A percentile compares a stretch with the other conserved stretches of the same genome.
phyloP scores from a whole-genome alignment of 1,140 invertebrate genomes.

The Caerostris extrusa region DNA sequence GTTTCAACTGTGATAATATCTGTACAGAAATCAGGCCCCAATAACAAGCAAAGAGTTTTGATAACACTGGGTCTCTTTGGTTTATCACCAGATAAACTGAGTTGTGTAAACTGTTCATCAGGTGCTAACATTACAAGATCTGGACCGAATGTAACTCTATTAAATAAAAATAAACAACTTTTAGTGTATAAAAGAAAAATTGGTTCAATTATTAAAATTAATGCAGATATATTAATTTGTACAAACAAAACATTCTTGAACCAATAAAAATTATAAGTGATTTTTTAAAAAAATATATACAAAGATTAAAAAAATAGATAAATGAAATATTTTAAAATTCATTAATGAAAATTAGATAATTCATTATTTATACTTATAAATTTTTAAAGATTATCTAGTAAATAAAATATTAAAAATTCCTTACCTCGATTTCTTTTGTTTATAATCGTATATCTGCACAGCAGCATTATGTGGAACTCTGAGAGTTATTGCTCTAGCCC shows the following conservation, averaged over 20 bases:
- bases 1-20: conserved; percentile 84
- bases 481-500: conserved; percentile 82
- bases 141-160: conserved; percentile 84
- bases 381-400: background rate
- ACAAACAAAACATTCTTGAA: too few species aligned
- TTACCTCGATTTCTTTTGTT: conserved; percentile 83
- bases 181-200: background rate
- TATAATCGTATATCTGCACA: conserved; percentile 84
- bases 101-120: conserved; percentile 84
- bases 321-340: background rate
- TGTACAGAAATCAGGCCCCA: conserved; percentile 84
- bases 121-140: conserved; percentile 84
- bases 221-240: background rate
- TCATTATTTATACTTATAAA: background rate
- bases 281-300: too few species aligned
- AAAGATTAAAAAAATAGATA: background rate
- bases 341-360: background rate
- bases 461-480: conserved; percentile 84
- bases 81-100: conserved; percentile 83
- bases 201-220: background rate
- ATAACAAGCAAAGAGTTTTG: conserved; percentile 82
- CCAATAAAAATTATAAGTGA: too few species aligned
- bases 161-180: background rate
- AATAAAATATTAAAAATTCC: background rate
- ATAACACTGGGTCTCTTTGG: conserved; percentile 84